phyloP scores from a whole-genome alignment of 2,888 invertebrate species.

The Anarsia innoxiella region DNA sequence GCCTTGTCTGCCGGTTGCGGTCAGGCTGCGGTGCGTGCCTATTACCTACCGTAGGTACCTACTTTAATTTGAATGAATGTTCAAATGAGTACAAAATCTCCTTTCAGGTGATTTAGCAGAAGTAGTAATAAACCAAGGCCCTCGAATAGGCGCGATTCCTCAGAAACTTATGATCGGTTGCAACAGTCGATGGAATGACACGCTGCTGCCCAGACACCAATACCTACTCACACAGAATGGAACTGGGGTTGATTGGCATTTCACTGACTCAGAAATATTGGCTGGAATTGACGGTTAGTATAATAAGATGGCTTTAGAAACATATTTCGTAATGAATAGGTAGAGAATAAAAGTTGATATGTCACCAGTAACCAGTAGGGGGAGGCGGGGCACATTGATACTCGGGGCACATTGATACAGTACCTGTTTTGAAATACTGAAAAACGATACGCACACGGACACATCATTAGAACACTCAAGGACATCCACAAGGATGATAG shows the following conservation, averaged over 20 bases:
- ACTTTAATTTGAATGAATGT: background rate
- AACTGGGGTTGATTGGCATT: constrained; percentile 71
- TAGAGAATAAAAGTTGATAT: too few species aligned
- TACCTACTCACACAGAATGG: constrained; percentile 67
- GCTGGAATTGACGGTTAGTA: constrained; percentile 80
- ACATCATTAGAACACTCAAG: too few species aligned
- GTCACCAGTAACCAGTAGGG: too few species aligned
- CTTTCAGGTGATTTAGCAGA: constrained; percentile 79
- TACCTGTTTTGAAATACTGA: too few species aligned
- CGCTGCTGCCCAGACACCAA: constrained; percentile 71
- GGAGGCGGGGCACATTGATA: too few species aligned
- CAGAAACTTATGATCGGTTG: constrained; percentile 68
- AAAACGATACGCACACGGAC: too few species aligned
- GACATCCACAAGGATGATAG: too few species aligned
- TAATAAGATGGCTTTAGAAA: too few species aligned
- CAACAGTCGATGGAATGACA: constrained; percentile 80
- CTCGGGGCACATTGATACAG: too few species aligned
- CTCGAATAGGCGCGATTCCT: constrained; percentile 51
- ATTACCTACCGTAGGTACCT: background rate
- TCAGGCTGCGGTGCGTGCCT: too few species aligned
- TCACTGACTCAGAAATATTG: constrained; percentile 80
- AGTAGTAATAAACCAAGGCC: constrained; percentile 78
- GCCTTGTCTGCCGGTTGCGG: too few species aligned
- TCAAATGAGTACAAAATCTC: background rate
- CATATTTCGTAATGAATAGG: too few species aligned